phyloP scores from a whole-genome alignment of 2,888 invertebrate species.

The Operophtera brumata region DNA sequence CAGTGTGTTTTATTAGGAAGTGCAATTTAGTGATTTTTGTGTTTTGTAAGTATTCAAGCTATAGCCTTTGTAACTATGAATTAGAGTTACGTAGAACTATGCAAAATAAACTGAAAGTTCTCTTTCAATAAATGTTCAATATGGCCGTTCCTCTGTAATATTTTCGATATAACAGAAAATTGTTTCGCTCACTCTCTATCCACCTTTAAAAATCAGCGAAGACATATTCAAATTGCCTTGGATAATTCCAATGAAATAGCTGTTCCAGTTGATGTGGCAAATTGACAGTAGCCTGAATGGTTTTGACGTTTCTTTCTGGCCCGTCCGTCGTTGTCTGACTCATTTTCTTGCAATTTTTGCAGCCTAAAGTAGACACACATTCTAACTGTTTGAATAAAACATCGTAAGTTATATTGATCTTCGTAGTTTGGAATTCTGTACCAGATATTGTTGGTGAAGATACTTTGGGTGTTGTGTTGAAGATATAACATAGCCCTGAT shows the following conservation, averaged over 20 bases:
- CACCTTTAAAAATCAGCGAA: background rate
- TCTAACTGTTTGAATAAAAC: background rate
- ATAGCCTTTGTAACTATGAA: slow-evolving; percentile 12
- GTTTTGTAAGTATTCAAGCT: slow-evolving; percentile 64
- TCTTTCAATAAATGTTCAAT: slow-evolving; percentile 66
- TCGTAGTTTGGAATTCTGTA: background rate
- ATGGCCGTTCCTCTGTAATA: slow-evolving; percentile 72
- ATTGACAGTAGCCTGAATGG: slow-evolving; percentile 64
- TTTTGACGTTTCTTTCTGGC: slow-evolving; percentile 69
- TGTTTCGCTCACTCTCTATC: background rate
- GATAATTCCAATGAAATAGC: slow-evolving; percentile 26
- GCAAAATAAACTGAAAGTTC: slow-evolving; percentile 32
- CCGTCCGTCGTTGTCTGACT: slow-evolving; percentile 48
- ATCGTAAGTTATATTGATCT: background rate
- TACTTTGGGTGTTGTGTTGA: background rate
- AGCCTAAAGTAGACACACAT: background rate
- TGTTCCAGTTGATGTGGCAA: slow-evolving; percentile 74
- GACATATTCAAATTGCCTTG: background rate
- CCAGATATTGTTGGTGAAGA: background rate
- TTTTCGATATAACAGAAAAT: slow-evolving; percentile 34
- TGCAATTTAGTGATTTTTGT: slow-evolving; percentile 65
- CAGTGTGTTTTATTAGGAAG: slow-evolving; percentile 64
- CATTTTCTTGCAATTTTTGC: slow-evolving; percentile 55
- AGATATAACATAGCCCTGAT: too few relatives aligned
- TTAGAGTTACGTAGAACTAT: slow-evolving; percentile 5